A percentile compares a stretch with the other conserved stretches of the same genome.
phyloP scores from a whole-genome alignment of 2,113 vertebrate genomes.

The Muscicapa adusta region DNA sequence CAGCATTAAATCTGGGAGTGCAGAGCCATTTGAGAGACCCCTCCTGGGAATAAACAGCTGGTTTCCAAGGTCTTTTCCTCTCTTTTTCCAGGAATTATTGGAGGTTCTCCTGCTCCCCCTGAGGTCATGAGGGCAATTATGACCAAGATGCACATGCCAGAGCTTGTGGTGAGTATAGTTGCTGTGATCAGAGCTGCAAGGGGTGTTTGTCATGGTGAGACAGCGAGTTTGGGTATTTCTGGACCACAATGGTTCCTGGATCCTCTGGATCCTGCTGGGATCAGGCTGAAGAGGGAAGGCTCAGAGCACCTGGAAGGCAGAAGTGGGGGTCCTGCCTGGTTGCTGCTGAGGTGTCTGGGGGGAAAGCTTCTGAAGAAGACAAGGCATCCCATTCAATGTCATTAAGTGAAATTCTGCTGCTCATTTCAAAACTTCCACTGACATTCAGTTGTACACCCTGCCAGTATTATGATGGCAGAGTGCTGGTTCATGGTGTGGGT shows the following conservation, averaged over 20 bases:
- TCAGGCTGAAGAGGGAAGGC: background rate
- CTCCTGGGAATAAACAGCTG: background rate
- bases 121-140: conserved; percentile 77
- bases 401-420: background rate
- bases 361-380: background rate
- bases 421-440: background rate
- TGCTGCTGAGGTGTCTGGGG: background rate
- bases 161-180: conserved; percentile 78
- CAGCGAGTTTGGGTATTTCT: background rate
- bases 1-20: background rate
- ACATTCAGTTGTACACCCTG: background rate
- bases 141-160: conserved; percentile 70
- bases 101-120: conserved; percentile 82
- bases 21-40: background rate
- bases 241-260: rapidly evolving
- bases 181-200: background rate
- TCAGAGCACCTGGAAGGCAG: background rate
- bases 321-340: background rate
- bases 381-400: background rate
- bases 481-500: background rate
- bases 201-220: background rate
- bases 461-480: background rate
- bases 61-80: background rate
- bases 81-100: conserved; percentile 78
- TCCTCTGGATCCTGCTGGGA: background rate